Base-by-base conservation (phyloP, 1,140 invertebrate genomes). In the Sinella curviseta region DNA sequence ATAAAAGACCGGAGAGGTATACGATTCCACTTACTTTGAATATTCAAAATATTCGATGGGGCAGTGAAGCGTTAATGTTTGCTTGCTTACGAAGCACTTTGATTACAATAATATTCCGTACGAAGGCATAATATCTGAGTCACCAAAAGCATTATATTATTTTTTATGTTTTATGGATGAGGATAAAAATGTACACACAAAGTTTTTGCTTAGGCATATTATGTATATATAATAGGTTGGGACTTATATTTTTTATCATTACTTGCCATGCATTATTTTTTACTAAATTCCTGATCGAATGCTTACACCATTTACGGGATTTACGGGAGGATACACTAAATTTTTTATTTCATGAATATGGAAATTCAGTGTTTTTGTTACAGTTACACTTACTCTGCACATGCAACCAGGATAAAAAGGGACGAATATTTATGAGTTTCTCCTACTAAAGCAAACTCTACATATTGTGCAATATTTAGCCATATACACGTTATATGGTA, bases 61-160 rank as follows among this genome's bases (percentile, higher is more conserved):
- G n/a, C 12, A 60, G 4, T 60, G 57, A 60, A 60, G 57, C 57
- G 24, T 60, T 60, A 60, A 60, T 60, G 57, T 26, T 60, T 60
- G 57, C 57, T 60, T 60, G 57, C 57, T 60, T 60, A 60, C 57
- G 57, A 60, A 60, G 57, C 57, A 60, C 4, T 60, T 60, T 26
- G 14, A 60, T 26, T 26, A 60, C 17, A n/a, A n/a, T n/a, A n/a
- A n/a, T n/a, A n/a, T n/a, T n/a, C n/a, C n/a, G n/a, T n/a, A n/a
- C n/a, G n/a, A n/a, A n/a, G n/a, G n/a, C n/a, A n/a, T n/a, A n/a
- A n/a, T n/a, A n/a, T 17, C 39, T 48, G 39, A 4, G 17, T 48
- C 39, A 48, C 39, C 39, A 48, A 48, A 48, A n/a, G n/a, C n/a
- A n/a, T n/a, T n/a, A n/a, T n/a, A n/a, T n/a, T n/a, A n/a, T n/a